These are phyloP conservation scores for Elgonia sp. DNA, from an alignment of 2,888 invertebrate species.

Conservation along the genomic window DNA sequence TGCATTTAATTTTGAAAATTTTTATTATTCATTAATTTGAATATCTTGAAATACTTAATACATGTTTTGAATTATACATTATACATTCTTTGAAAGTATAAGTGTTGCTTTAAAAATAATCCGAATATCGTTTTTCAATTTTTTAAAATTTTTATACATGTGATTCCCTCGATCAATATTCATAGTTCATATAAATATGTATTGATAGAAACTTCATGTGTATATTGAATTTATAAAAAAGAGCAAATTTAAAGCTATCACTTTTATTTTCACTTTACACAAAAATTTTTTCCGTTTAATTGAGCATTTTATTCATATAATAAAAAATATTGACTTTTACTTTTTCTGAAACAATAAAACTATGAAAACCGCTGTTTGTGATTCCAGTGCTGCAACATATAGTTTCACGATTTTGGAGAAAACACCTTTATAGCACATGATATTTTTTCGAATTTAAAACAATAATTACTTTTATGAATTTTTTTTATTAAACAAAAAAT, in stretches of 20 bases:
- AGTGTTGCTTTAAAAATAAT: background rate
- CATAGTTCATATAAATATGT: conserved; percentile 33
- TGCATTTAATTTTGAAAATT: too few species aligned
- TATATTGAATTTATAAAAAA: conserved; percentile 40
- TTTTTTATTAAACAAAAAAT: too few species aligned
- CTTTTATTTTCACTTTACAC: conserved; percentile 62
- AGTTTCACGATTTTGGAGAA: background rate
- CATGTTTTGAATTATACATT: too few species aligned
- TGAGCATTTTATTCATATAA: conserved; percentile 50
- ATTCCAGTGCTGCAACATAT: background rate
- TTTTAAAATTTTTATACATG: conserved; percentile 14
- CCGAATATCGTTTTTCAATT: background rate
- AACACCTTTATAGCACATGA: background rate
- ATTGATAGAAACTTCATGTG: conserved; percentile 8
- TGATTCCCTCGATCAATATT: conserved; percentile 41
- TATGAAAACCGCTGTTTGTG: background rate
- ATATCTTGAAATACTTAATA: too few species aligned
- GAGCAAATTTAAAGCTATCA: conserved; percentile 44
- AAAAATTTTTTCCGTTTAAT: conserved; percentile 42
- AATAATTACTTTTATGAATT: too few species aligned
- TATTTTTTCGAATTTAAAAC: too few species aligned
- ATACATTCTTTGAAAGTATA: too few species aligned
- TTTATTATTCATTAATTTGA: too few species aligned
- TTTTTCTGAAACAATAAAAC: conserved; percentile 25
- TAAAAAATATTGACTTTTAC: conserved; percentile 47